Base-by-base conservation (phyloP, 2,888 invertebrate genomes). In the Pyrrhia umbra region DNA sequence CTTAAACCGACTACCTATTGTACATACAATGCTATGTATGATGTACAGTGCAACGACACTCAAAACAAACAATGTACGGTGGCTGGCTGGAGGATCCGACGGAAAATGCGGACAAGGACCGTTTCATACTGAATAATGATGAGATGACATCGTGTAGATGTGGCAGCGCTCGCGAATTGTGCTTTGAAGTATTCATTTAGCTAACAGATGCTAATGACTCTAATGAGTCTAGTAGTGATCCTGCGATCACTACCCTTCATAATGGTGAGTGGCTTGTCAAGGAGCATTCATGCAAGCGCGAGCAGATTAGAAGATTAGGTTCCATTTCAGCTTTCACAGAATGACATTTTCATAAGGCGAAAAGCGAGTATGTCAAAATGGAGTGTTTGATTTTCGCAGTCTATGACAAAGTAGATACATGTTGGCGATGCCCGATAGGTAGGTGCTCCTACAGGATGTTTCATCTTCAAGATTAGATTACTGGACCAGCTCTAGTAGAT, bases 1-100 rank as follows among this genome's bases (percentile, higher is more conserved):
- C 90, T 88, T 86, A 89, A 84, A 84, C 79, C 79, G 72, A 80
- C 77, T 82, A 83, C 74, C 73, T 83, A 77, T 82, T 82, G 80
- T 83, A 80, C 61, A 81, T 79, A 83, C 68, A 82, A 76, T 67
- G 84, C 78, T 77, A 79, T 85, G 85, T 86, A 85, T 79, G 74
- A 81, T 81, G 79, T 76, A 83, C 82, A 77, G 80, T 81, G 78
- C 84, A 83, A 82, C 81, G 82, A 81, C 82, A 81, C 80, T 77
- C 60, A 58, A 66, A 77, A 81, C 77, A 84, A 85, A 85, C 83
- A 82, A 73, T 74, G 73, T 76, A 68, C 66, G 54, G 55, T 68
- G 52, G 63, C 59, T 60, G 68, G 56, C 54, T 71, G 68, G 68
- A 77, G 79, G 75, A 69, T 70, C 60, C 61, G 62, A 68, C 61